Conservation (phyloP, 2,797 vertebrate species). For the Balearica regulorum region DNA sequence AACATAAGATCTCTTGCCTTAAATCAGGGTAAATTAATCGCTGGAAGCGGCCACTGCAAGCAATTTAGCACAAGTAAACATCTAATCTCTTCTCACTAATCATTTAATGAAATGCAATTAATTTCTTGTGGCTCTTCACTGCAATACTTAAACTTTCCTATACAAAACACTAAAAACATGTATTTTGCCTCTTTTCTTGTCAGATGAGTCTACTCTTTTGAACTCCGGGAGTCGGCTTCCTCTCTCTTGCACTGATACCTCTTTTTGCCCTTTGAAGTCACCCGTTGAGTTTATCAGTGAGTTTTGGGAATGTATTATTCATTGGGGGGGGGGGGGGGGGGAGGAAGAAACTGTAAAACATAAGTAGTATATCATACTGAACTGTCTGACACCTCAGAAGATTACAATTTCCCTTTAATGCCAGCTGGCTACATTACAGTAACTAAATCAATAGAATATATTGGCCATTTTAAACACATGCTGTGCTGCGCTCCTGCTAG, state of each 20-base stretch:
- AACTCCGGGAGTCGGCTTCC: not conserved
- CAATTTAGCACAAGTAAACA: not conserved
- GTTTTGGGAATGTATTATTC: not conserved
- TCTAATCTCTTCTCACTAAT: not conserved
- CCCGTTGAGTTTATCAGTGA: not conserved
- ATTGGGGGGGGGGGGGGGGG: not conserved
- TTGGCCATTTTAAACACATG: not conserved
- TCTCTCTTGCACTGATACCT: not conserved
- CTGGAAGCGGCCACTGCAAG: not conserved
- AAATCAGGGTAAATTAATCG: not conserved
- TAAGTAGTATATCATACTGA: not conserved
- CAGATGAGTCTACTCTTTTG: not conserved
- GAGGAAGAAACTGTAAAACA: not conserved
- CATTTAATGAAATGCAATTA: not conserved
- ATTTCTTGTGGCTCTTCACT: not conserved
- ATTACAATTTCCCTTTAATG: not conserved
- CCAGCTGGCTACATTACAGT: not conserved
- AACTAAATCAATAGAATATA: not conserved
- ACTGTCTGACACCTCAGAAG: not conserved
- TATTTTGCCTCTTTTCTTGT: not conserved
- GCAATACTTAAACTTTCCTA: not conserved
- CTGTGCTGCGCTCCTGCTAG: not conserved
- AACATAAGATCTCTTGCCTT: not conserved
- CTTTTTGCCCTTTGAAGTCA: not conserved
- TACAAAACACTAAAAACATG: not conserved